phyloP scores from a whole-genome alignment of 2,797 vertebrate genomes.

The Fundulus diaphanus region DNA sequence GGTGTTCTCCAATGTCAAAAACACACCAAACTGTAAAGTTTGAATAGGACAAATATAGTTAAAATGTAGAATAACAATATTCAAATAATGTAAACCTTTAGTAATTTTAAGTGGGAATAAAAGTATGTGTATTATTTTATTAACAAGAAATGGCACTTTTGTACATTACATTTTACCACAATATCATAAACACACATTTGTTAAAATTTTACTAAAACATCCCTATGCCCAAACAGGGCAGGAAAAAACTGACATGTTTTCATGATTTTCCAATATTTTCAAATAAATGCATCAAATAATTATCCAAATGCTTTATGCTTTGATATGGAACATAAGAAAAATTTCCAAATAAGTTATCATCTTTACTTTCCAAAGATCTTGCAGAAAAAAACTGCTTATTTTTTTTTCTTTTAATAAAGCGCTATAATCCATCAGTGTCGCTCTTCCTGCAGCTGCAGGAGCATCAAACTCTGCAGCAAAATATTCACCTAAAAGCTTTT shows the following conservation, averaged over 20 bases:
- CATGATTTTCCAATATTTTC: neutral
- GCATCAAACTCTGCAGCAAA: slow-evolving; percentile 34
- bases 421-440: slow-evolving; percentile 26
- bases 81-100: neutral
- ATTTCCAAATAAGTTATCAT: neutral
- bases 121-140: neutral
- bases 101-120: neutral
- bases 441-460: slow-evolving; percentile 44
- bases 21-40: no score
- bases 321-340: neutral
- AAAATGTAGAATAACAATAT: neutral
- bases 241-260: neutral
- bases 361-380: neutral
- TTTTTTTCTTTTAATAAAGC: slow-evolving; percentile 4
- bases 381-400: neutral
- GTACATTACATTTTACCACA: neutral
- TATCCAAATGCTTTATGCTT: neutral
- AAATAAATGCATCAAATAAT: neutral
- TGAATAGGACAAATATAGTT: neutral
- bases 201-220: neutral
- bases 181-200: no score
- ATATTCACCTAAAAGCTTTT: slow-evolving; percentile 52
- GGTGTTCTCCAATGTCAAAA: no score
- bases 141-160: neutral
- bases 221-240: neutral